phyloP scores from a whole-genome alignment of 2,888 invertebrate species.

The Oscheius myriophilus region DNA sequence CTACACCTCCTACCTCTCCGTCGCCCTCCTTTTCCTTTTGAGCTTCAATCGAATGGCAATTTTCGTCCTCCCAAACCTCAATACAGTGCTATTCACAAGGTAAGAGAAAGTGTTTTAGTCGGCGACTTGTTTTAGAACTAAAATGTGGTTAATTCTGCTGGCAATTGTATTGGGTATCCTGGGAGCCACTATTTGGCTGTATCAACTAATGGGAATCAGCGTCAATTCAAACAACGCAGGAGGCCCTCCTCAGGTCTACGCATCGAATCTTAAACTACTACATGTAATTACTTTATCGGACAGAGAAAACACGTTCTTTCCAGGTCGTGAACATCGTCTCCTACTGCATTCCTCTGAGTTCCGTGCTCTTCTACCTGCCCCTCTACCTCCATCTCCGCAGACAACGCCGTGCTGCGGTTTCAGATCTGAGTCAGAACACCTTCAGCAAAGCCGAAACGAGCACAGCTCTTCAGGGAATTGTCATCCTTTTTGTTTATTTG shows the following conservation, averaged over 20 bases:
- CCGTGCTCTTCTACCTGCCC: slow-evolving; percentile 8
- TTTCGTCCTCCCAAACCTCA: slow-evolving; percentile 1
- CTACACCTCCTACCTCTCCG: slow-evolving; percentile 17
- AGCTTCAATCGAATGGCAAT: slow-evolving; percentile 21
- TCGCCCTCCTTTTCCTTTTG: slow-evolving; percentile 9
- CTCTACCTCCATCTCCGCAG: slow-evolving; percentile 3
- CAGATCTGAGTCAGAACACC: neutral
- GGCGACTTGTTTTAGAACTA: slow-evolving; percentile 4
- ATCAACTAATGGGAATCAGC: neutral
- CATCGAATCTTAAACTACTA: neutral
- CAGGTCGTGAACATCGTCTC: slow-evolving; percentile 16
- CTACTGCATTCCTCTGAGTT: slow-evolving; percentile 19
- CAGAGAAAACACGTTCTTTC: too few species aligned
- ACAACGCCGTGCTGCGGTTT: neutral
- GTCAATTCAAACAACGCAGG: neutral
- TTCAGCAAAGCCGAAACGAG: neutral
- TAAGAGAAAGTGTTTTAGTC: neutral
- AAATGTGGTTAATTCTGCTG: neutral
- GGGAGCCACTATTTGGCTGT: slow-evolving; percentile 1
- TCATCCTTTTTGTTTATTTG: slow-evolving; percentile 14
- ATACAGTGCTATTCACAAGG: slow-evolving; percentile 9
- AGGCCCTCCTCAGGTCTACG: neutral
- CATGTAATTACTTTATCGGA: neutral
- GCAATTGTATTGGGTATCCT: neutral
- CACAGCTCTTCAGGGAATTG: slow-evolving; percentile 16